phyloP scores from a whole-genome alignment of 1,140 invertebrate genomes.

The Reticulitermes speratus region DNA sequence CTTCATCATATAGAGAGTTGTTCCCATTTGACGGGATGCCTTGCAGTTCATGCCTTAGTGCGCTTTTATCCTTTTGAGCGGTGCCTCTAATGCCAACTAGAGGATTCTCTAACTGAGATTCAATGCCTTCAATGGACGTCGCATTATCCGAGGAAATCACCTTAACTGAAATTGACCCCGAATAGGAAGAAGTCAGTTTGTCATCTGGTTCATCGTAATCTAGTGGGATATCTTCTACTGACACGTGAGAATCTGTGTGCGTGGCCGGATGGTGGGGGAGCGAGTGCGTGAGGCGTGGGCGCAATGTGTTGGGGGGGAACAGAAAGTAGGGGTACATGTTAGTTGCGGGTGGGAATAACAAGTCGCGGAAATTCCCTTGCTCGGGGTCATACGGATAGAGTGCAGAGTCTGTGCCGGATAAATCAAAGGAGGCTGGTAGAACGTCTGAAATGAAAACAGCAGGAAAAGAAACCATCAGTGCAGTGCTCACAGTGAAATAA shows the following conservation, averaged over 20 bases:
- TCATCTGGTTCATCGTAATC: constrained; percentile 44
- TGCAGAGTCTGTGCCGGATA: constrained; percentile 57
- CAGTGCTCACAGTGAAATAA: constrained; percentile 34
- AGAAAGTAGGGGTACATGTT: constrained; percentile 59
- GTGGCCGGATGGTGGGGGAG: constrained; percentile 43
- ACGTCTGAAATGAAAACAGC: constrained; percentile 53
- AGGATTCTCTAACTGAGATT: constrained; percentile 55
- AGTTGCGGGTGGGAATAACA: constrained; percentile 53
- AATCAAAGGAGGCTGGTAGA: constrained; percentile 54
- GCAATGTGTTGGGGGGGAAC: constrained; percentile 46
- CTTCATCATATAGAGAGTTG: constrained; percentile 33
- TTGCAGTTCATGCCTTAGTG: constrained; percentile 29
- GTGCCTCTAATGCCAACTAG: constrained; percentile 45
- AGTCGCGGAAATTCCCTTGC: constrained; percentile 52
- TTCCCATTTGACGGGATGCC: constrained; percentile 34
- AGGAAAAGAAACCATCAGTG: constrained; percentile 45
- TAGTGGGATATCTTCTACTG: constrained; percentile 48
- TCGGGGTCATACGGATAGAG: constrained; percentile 54
- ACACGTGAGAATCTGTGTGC: constrained; percentile 43
- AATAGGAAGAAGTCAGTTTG: constrained; percentile 48
- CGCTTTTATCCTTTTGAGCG: constrained; percentile 34
- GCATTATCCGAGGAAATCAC: constrained; percentile 50
- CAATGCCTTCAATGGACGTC: constrained; percentile 50
- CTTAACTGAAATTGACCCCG: constrained; percentile 51
- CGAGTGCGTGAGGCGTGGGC: constrained; percentile 40